phyloP scores from a whole-genome alignment of 2,797 vertebrate species.

The Poecilia picta region DNA sequence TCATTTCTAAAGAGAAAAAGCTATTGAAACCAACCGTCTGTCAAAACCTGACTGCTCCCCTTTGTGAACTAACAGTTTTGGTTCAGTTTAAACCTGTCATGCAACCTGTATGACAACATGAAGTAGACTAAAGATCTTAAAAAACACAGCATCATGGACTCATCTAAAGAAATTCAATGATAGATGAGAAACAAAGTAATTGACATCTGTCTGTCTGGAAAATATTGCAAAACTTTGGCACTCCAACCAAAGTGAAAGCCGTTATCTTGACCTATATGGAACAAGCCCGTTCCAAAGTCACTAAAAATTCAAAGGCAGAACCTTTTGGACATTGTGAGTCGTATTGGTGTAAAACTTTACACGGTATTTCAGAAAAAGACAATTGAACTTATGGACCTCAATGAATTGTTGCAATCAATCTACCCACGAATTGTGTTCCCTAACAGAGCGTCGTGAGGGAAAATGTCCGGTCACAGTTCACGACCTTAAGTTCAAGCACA shows the following conservation, averaged over 20 bases:
- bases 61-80: neutral
- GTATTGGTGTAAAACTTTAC: neutral
- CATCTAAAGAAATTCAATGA: neutral
- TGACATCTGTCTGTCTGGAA: neutral
- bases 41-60: neutral
- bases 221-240: neutral
- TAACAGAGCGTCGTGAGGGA: neutral
- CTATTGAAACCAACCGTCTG: neutral
- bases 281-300: neutral
- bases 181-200: neutral
- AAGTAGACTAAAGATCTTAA: neutral
- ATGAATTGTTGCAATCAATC: neutral
- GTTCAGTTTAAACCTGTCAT: neutral
- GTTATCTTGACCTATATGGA: neutral
- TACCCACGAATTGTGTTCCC: neutral
- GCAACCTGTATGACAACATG: neutral
- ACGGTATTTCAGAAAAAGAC: neutral
- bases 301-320: neutral
- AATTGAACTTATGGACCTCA: neutral
- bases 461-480: neutral
- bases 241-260: neutral
- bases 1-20: neutral
- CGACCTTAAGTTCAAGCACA: neutral
- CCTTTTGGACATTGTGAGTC: neutral
- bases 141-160: neutral